Evolutionary conservation across 2,888 invertebrate genomes (phyloP).

Genomic region (Blomia tropicalis): DNA sequence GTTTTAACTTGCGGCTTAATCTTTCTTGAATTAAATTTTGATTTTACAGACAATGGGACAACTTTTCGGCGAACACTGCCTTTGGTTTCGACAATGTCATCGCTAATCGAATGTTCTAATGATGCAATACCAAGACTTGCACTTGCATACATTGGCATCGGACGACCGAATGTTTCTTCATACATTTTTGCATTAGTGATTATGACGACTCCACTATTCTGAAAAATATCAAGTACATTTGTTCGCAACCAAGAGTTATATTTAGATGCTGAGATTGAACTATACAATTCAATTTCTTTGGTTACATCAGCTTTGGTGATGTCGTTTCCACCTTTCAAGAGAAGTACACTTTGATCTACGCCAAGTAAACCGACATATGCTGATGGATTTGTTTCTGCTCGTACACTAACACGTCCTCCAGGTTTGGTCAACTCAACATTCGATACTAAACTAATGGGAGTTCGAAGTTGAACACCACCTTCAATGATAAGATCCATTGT

Average conservation of each 20-base stretch:
- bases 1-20: conserved; percentile 32
- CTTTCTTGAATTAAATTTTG: not conserved
- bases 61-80: conserved; percentile 41
- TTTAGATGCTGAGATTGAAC: not conserved
- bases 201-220: conserved; percentile 38
- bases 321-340: conserved; percentile 41
- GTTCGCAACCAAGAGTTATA: not conserved
- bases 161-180: too few species aligned
- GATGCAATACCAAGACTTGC: too few species aligned
- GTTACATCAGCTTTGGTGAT: conserved; percentile 37
- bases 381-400: conserved; percentile 37
- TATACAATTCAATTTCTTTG: conserved; percentile 28
- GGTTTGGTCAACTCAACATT: conserved; percentile 33
- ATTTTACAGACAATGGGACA: not conserved
- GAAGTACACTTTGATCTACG: conserved; percentile 40
- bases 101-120: too few species aligned
- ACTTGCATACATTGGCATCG: too few species aligned
- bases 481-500: conserved; percentile 39
- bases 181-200: conserved; percentile 45
- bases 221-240: conserved; percentile 28
- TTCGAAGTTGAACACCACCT: conserved; percentile 33
- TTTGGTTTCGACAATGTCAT: too few species aligned
- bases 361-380: conserved; percentile 38
- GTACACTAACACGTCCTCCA: conserved; percentile 34
- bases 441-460: conserved; percentile 32